Base-by-base conservation (phyloP, 2,113 vertebrate genomes). In the Rostratula benghalensis region DNA sequence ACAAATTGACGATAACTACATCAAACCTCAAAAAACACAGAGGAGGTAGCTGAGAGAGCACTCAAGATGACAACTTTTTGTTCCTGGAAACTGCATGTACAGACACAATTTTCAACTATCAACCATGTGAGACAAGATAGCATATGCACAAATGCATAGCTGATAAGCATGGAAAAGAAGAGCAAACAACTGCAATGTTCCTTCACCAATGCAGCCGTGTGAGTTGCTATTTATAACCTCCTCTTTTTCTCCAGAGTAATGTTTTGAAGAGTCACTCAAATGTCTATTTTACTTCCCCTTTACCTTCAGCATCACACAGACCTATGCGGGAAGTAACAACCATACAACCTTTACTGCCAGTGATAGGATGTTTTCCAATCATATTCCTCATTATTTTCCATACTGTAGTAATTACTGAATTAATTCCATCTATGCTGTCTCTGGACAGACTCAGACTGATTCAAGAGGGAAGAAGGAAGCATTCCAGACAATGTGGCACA, bases 401-500 rank as follows among this genome's bases (percentile, higher is more conserved):
- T 41, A 69, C 7, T 56, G 8, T 17, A 74, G 9, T 13, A 56
- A 61, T 31, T 59, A 30, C 22, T 56, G 33, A 45, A 77, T 43
- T 1, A 85, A 59, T 33, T 78, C 15, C 83, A 14, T 9, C 24
- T 8, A 33, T 48, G 23, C 2, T 3, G 18, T 53, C 17, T 88
- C 65, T 41, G 22, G 45, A 31, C 25, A 75, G 27, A 24, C 6
- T 73, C 45, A 70, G 51, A 70, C 16, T 24, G 23, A 57, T 69
- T 59, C 31, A 74, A 50, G 35, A 89, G n/a, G 21, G 69, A 60
- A 90, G 23, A 30, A 3, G 5, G 28, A 85, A 84, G 10, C 24
- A 48, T 46, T 74, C 25, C 19, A 39, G 31, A 46, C 3, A 10
- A 5, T 1, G 4, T 39, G 21, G 1, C 5, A 30, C 0, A 0